Conservation (phyloP, 2,113 vertebrate species). For the Nettapus auritus region DNA sequence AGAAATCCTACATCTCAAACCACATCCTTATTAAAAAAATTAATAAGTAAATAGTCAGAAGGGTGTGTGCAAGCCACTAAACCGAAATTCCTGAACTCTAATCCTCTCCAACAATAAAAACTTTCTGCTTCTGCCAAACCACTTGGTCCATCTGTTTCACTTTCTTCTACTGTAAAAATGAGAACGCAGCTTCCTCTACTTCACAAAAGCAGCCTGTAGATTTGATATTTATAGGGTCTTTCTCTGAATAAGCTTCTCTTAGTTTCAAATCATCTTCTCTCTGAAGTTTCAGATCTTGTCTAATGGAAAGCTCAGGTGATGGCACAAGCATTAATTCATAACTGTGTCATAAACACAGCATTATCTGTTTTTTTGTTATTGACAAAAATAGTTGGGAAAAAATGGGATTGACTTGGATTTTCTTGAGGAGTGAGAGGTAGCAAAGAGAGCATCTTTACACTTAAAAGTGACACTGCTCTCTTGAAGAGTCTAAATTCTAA, state of each 20-base stretch:
- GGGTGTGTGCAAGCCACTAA: conserved; percentile 55
- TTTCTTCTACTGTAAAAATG: conserved; percentile 3
- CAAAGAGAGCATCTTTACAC: background rate
- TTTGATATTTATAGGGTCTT: background rate
- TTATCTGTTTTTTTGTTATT: background rate
- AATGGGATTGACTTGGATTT: background rate
- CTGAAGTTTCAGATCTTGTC: background rate
- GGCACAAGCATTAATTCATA: background rate
- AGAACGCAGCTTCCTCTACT: background rate
- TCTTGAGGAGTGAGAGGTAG: background rate
- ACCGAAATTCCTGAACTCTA: conserved; percentile 49
- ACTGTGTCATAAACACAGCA: background rate
- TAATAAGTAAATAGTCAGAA: conserved; percentile 57
- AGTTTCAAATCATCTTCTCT: background rate
- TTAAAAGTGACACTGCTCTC: background rate
- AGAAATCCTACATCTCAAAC: conserved; percentile 41
- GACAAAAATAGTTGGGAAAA: background rate
- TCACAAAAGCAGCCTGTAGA: background rate
- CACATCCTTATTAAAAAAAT: conserved; percentile 65
- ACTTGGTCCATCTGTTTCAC: conserved; percentile 54
- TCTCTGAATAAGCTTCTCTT: background rate
- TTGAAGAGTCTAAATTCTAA: background rate
- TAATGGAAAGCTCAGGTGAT: background rate
- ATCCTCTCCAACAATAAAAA: conserved; percentile 63
- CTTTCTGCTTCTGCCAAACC: conserved; percentile 54